Percentiles rank a stretch among this genome's conserved stretches.
Evolutionary conservation across 2,113 vertebrate genomes (phyloP).

Genomic region (Psettodes erumei): DNA sequence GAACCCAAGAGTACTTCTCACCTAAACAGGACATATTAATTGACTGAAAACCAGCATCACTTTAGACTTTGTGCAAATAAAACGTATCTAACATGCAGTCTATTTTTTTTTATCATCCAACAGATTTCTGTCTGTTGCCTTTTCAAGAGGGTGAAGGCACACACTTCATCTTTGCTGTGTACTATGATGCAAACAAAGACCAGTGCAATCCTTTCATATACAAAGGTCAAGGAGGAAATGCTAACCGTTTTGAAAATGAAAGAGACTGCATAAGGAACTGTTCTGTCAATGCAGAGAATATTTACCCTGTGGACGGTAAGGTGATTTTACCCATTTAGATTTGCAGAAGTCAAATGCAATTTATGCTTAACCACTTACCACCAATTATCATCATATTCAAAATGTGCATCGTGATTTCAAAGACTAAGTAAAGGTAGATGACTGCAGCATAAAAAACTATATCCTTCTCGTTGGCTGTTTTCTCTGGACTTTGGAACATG

Average conservation of each 20-base stretch:
- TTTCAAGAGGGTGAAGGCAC: slow-evolving; percentile 41
- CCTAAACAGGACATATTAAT: not conserved
- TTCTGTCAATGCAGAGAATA: slow-evolving; percentile 27
- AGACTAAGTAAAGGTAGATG: not conserved
- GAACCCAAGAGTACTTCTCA: not conserved
- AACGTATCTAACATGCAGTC: not conserved
- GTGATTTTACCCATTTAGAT: not conserved
- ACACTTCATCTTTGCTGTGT: not conserved
- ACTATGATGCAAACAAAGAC: slow-evolving; percentile 46
- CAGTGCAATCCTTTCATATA: slow-evolving; percentile 75
- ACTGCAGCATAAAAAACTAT: not conserved
- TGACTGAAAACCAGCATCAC: not conserved
- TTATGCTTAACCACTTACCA: not conserved
- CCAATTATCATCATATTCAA: slow-evolving; percentile 12
- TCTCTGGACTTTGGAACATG: slow-evolving; percentile 60
- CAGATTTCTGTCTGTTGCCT: slow-evolving; percentile 66
- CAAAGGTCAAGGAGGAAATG: slow-evolving; percentile 75
- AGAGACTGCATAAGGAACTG: slow-evolving; percentile 77
- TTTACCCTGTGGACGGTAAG: slow-evolving; percentile 78
- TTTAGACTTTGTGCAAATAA: not conserved
- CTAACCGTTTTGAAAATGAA: slow-evolving; percentile 77
- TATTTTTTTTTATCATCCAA: slow-evolving; percentile 36
- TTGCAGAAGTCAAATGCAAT: not conserved
- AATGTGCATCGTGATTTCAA: not conserved
- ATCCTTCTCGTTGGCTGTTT: slow-evolving; percentile 1